Evolutionary conservation across 2,113 vertebrate species (phyloP).

Genomic region (Entosphenus tridentatus): DNA sequence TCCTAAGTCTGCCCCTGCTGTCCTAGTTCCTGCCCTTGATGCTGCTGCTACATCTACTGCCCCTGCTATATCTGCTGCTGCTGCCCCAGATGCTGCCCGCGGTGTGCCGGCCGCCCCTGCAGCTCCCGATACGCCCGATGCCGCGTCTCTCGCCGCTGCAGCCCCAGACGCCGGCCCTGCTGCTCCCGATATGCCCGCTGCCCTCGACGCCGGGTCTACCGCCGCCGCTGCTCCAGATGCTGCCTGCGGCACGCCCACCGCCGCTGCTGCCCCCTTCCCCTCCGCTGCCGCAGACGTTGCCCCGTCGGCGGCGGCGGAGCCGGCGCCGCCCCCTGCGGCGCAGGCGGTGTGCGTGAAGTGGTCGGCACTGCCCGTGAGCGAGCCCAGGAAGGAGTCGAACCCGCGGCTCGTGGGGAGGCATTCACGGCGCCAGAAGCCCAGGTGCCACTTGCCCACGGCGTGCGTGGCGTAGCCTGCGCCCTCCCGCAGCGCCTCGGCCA

Average conservation of each 20-base stretch:
- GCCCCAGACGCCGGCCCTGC: background rate
- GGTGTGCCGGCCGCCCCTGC: too few relatives aligned
- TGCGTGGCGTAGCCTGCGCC: slow-evolving; percentile 67
- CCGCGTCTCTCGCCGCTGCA: too few relatives aligned
- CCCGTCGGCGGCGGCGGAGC: background rate
- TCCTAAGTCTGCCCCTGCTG: too few relatives aligned
- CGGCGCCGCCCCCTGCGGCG: slow-evolving; percentile 34
- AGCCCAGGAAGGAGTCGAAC: slow-evolving; percentile 80
- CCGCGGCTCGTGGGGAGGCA: slow-evolving; percentile 76
- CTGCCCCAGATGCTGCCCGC: too few relatives aligned
- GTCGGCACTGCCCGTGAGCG: slow-evolving; percentile 72
- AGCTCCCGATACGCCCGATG: too few relatives aligned
- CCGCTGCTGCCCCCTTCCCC: background rate
- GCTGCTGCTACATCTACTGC: too few relatives aligned
- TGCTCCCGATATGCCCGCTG: background rate
- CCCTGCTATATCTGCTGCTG: too few relatives aligned
- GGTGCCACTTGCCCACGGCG: slow-evolving; percentile 97
- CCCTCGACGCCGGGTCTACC: background rate
- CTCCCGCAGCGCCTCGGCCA: slow-evolving; percentile 73
- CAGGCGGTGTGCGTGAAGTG: slow-evolving; percentile 85
- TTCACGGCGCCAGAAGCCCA: slow-evolving; percentile 64
- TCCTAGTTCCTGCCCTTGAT: too few relatives aligned
- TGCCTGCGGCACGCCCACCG: background rate
- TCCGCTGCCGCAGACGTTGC: background rate
- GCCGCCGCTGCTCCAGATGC: background rate